Evolutionary conservation across 2,113 vertebrate genomes (phyloP), one percentile per base, ranked within the genome.

Genomic region (Lamprologus speciosus): DNA sequence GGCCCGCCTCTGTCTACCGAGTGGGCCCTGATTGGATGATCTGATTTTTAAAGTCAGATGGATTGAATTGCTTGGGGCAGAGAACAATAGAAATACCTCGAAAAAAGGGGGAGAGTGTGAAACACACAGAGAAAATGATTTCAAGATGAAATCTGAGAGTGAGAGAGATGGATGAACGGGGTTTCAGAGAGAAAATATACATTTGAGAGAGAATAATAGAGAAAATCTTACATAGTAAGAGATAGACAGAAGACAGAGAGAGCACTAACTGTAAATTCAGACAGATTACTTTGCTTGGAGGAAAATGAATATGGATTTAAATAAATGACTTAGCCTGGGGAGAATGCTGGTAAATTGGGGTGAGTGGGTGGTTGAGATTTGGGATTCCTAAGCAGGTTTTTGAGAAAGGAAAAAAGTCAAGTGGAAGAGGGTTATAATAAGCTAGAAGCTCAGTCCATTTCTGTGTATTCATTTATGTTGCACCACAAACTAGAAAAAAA

Each of bases 21-120:
- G 92, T 91, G 92, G 91, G 91, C 86, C 70, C 88, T 95, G 91
- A 95, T 95, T 96, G 94, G 94, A 93, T 95, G 92, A 95, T 93
- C 55, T 88, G 89, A 93, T 95, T 94, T 86, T 55, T 88, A 88
- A 91, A 95, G 93, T 93, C 93, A 93, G 94, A 95, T 95, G 93
- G 94, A 95, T 95, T 91, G 89, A 85, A 90, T 94, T 50, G 91
- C 93, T 90, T 3, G 21, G 60, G 92, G 94, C 93, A 73, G 65
- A 47, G 82, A 91, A 89, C 84, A 87, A 89, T 87, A 81, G 79
- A 57, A 86, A 88, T 80, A 65, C 79, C 84, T 54, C 54, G 35
- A 60, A 68, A 42, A 55, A 40, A 33, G 81, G 89, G 83, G 78
- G 33, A 81, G 80, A 82, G 45, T 78, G 84, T 80, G 93, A 82